Evolutionary conservation across 2,113 vertebrate genomes (phyloP).

Genomic region (Odocoileus hemionus): DNA sequence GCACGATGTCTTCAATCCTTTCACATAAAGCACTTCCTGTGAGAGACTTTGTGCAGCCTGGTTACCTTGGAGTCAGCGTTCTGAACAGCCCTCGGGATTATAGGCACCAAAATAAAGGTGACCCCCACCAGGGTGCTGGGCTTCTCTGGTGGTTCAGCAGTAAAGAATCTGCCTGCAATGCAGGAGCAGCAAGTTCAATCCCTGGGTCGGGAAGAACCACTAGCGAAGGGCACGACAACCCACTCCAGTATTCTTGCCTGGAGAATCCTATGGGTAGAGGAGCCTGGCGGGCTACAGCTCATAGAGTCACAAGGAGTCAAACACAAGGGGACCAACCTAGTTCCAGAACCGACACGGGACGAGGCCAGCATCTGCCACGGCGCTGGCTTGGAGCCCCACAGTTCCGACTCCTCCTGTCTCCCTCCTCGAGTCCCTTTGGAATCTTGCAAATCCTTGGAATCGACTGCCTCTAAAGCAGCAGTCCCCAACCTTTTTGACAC

Average conservation of each 20-base stretch:
- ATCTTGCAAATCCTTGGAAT: neutral
- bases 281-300: neutral
- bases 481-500: neutral
- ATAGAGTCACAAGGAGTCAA: neutral
- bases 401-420: neutral
- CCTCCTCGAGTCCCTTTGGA: neutral
- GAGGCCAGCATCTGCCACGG: neutral
- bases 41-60: neutral
- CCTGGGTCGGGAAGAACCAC: neutral
- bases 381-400: neutral
- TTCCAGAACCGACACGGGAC: neutral
- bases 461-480: neutral
- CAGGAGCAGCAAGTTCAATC: neutral
- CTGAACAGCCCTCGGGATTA: neutral
- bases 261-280: neutral
- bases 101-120: neutral
- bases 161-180: neutral
- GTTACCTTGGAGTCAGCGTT: neutral
- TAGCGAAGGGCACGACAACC: neutral
- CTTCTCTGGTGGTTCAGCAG: neutral
- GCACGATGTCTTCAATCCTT: neutral
- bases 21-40: neutral
- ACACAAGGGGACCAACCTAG: neutral
- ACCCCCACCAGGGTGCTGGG: neutral
- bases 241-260: neutral